A percentile compares a stretch with the other conserved stretches of the same genome.
Evolutionary conservation across 2,888 invertebrate genomes (phyloP).

Genomic region (Andrena fulva): DNA sequence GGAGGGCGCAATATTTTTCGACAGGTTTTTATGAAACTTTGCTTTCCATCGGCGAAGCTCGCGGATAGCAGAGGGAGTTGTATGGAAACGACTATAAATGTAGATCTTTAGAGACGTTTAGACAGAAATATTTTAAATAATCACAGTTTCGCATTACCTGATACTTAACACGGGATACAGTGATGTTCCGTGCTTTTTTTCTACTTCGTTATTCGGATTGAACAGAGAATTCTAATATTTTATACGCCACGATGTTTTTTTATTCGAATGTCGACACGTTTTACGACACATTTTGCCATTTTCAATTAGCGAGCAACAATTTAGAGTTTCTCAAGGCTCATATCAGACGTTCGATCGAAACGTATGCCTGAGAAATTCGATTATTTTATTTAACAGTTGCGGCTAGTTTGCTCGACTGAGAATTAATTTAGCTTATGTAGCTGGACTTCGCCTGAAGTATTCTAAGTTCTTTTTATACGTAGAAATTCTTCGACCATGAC

Average conservation of each 20-base stretch:
- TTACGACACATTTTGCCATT: constrained; percentile 4
- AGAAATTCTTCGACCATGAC: neutral
- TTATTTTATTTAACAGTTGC: constrained; percentile 12
- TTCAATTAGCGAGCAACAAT: neutral
- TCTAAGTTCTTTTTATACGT: constrained; percentile 17
- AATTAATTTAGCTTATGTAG: neutral
- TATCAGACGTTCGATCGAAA: neutral
- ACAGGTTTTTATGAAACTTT: neutral
- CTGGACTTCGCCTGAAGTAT: neutral
- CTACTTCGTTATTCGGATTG: neutral
- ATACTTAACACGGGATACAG: neutral
- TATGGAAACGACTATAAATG: neutral
- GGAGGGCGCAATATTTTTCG: neutral
- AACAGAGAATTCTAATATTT: neutral
- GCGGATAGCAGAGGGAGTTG: neutral
- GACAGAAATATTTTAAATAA: neutral
- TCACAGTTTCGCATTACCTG: constrained; percentile 19
- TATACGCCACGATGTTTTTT: neutral
- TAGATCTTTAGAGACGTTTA: constrained; percentile 7
- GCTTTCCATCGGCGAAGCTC: neutral
- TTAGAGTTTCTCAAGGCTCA: constrained; percentile 1
- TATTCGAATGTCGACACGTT: neutral
- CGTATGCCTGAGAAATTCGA: neutral
- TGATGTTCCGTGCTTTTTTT: neutral
- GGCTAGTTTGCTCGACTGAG: neutral